Base-by-base conservation (phyloP, 2,113 vertebrate genomes). In the Recurvirostra avosetta region DNA sequence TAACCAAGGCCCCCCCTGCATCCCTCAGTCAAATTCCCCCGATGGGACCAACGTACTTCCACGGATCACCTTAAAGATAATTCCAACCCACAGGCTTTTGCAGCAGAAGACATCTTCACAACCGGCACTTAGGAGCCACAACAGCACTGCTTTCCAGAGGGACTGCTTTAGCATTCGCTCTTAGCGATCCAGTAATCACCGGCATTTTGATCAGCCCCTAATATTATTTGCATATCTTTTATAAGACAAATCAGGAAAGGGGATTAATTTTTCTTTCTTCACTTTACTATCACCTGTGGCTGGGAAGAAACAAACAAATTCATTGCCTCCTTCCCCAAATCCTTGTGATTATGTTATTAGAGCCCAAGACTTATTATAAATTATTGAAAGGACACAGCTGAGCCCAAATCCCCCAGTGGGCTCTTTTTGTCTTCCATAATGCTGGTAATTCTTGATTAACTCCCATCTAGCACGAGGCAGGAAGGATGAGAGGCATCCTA, bases 311-410 rank as follows among this genome's bases (percentile, higher is more conserved):
- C 87, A 95, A 96, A 95, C 88, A 90, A 87, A 94, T 36, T 50
- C 78, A 47, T 86, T 52, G 55, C 78, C 89, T 95, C 92, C 87
- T 62, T 86, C 68, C 89, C 78, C 95, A 95, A 56, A 96, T 95
- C 95, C 91, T 63, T 9, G n/a, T 14, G 68, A 92, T 95, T 93
- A 88, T 78, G 75, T 92, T 95, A 87, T 94, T 56, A 73, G 71
- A 95, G 87, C 89, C 89, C 49, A 40, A 89, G 84, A 79, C 88
- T 91, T 78, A 63, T 43, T 85, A 96, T 81, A 94, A 88, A 83
- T 84, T 77, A 94, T 66, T 80, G 85, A 96, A 95, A 94, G 91
- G 91, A 94, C 75, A 50, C 96, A 92, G 92, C 92, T 96, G 96
- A 95, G 92, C 74, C 71, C 83, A 75, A 49, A 76, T 84, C 94